Percentiles rank a stretch among this genome's conserved stretches.
phyloP scores from a whole-genome alignment of 2,888 invertebrate species.

The Sthenelais limicola region DNA sequence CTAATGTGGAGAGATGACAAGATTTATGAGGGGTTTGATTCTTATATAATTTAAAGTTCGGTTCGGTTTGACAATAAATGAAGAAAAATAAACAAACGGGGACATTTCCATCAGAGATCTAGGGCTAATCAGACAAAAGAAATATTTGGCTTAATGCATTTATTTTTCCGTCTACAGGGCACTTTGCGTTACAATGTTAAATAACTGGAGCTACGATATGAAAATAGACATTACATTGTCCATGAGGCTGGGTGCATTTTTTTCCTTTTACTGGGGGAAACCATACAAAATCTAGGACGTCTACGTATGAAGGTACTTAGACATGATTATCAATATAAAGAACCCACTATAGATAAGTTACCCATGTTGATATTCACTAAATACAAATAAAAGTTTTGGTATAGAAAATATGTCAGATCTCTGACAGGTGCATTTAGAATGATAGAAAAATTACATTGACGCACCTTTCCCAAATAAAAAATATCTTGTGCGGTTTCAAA shows the following conservation, averaged over 20 bases:
- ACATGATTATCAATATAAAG: slow-evolving; percentile 35
- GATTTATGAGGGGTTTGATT: too few species aligned
- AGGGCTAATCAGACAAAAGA: too few species aligned
- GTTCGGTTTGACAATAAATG: too few species aligned
- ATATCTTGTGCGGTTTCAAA: slow-evolving; percentile 38
- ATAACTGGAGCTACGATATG: slow-evolving; percentile 33
- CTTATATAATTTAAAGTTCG: too few species aligned
- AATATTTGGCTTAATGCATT: slow-evolving; percentile 37
- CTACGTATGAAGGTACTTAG: slow-evolving; percentile 33
- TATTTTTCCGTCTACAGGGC: slow-evolving; percentile 31
- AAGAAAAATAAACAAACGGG: too few species aligned
- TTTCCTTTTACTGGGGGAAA: slow-evolving; percentile 28
- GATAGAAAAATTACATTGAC: slow-evolving; percentile 38
- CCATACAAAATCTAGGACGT: slow-evolving; percentile 37
- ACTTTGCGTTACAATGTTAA: slow-evolving; percentile 35
- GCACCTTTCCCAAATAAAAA: slow-evolving; percentile 38
- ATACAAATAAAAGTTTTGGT: slow-evolving; percentile 33
- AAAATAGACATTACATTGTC: slow-evolving; percentile 34
- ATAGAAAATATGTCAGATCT: slow-evolving; percentile 36
- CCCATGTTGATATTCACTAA: slow-evolving; percentile 30
- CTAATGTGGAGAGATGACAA: too few species aligned
- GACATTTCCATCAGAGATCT: too few species aligned
- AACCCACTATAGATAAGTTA: slow-evolving; percentile 16
- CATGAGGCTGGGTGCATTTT: slow-evolving; percentile 25
- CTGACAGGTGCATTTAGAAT: slow-evolving; percentile 38